These are phyloP conservation scores for Galerucella nymphaeae DNA, from an alignment of 2,888 invertebrate species.

Conservation along the genomic window DNA sequence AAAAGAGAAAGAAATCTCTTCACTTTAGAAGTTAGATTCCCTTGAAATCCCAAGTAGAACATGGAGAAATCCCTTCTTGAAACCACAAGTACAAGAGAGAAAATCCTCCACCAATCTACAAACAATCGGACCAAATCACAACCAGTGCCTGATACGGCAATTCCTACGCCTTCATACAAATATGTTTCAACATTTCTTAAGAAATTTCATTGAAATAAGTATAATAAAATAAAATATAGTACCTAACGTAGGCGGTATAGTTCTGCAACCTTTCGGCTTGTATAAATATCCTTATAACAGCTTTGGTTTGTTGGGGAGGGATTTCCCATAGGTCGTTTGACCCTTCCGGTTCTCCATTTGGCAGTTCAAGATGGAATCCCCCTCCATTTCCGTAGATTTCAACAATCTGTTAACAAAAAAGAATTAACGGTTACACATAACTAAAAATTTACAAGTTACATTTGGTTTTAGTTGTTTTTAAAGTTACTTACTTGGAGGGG, in stretches of 20 bases:
- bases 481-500: constrained; percentile 78
- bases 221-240: constrained; percentile 22
- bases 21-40: too few relatives aligned
- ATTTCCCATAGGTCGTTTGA: constrained; percentile 90
- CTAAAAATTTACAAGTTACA: background rate
- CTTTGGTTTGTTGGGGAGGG: constrained; percentile 87
- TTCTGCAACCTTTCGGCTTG: constrained; percentile 81
- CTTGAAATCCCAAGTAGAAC: too few relatives aligned
- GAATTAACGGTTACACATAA: background rate
- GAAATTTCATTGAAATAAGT: background rate
- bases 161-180: too few relatives aligned
- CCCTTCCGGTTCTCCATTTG: constrained; percentile 81
- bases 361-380: constrained; percentile 89
- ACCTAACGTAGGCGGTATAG: constrained; percentile 86
- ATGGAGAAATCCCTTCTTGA: too few relatives aligned
- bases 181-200: background rate
- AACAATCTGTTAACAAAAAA: constrained; percentile 68
- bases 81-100: too few relatives aligned
- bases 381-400: constrained; percentile 90
- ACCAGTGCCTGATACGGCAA: too few relatives aligned
- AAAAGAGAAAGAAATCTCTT: too few relatives aligned
- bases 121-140: too few relatives aligned
- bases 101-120: too few relatives aligned
- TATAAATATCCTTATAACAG: constrained; percentile 88
- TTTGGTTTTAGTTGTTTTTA: too few relatives aligned